Base-by-base conservation (phyloP, 2,888 invertebrate genomes). In the Drosophila mercatorum region DNA sequence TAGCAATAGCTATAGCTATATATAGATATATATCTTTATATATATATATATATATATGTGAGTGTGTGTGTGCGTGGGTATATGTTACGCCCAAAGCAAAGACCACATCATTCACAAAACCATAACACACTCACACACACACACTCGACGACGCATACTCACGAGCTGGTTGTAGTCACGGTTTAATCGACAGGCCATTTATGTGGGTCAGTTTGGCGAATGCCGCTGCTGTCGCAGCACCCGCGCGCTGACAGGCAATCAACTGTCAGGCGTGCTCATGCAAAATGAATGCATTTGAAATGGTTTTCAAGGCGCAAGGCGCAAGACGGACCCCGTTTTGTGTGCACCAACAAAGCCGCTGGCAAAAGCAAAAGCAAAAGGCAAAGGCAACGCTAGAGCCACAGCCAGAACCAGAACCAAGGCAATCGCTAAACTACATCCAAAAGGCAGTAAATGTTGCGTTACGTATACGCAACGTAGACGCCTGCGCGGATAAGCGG, bases 401-500 rank as follows among this genome's bases (percentile, higher is more conserved):
- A 7, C 31, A 34, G 31, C 31, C 69, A 65, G 57, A 64, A n/a
- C 60, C 64, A 47, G 52, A 47, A 10, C 40, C 67, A 65, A 65
- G 59, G 31, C 46, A 63, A 61, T 46, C n/a, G n/a, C 36, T 49
- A 34, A 60, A 17, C 38, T 44, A 64, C 53, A 66, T n/a, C 17
- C 36, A 47, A 49, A 49, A 34, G 43, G 28, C 51, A 46, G 41
- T 59, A 38, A 52, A 66, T 41, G 43, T 56, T 65, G 73, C 76
- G 79, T 83, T 78, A 81, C 83, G 83, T 84, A 83, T 83, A 84
- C 76, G 85, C 80, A 87, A 65, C 59, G 58, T 72, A 28, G 64
- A 77, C 72, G 74, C 72, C 72, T 86, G 81, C 86, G 78, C 78
- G 90, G 89, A 91, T 90, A 85, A 87, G 67, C 74, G 86, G 85